phyloP scores from a whole-genome alignment of 2,113 vertebrate species.

The Pavo muticus region DNA sequence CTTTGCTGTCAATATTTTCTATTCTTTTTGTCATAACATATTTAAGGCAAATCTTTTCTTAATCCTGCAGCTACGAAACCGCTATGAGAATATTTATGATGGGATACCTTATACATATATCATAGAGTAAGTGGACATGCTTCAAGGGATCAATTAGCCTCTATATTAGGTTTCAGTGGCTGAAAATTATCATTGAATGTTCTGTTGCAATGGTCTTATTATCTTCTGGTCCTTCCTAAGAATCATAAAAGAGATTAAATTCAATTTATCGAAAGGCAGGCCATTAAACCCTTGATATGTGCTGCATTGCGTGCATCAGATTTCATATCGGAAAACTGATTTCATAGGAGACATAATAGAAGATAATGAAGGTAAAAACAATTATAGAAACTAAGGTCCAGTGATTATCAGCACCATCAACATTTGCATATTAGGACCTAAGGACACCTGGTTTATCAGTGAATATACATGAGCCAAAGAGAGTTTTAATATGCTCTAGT shows the following conservation, averaged over 20 bases:
- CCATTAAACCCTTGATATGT: conserved; percentile 72
- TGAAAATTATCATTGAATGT: conserved; percentile 30
- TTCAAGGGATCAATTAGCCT: conserved; percentile 51
- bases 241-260: conserved; percentile 77
- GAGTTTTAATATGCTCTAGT: conserved; percentile 41
- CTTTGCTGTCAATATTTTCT: neutral
- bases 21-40: neutral
- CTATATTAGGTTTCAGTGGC: conserved; percentile 49
- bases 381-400: conserved; percentile 68
- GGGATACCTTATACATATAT: neutral
- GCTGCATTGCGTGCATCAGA: conserved; percentile 19
- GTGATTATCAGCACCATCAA: conserved; percentile 67
- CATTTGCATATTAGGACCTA: conserved; percentile 72
- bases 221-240: conserved; percentile 57
- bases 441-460: conserved; percentile 68
- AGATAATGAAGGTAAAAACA: conserved; percentile 75
- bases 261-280: conserved; percentile 74
- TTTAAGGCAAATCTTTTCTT: conserved; percentile 9
- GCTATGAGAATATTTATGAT: conserved; percentile 20
- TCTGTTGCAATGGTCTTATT: conserved; percentile 54
- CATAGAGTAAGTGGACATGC: conserved; percentile 1
- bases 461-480: conserved; percentile 49
- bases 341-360: conserved; percentile 66
- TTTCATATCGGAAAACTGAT: conserved; percentile 65
- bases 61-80: neutral